Base-by-base conservation (phyloP, 2,888 invertebrate genomes). In the Cheilosia impressa region DNA sequence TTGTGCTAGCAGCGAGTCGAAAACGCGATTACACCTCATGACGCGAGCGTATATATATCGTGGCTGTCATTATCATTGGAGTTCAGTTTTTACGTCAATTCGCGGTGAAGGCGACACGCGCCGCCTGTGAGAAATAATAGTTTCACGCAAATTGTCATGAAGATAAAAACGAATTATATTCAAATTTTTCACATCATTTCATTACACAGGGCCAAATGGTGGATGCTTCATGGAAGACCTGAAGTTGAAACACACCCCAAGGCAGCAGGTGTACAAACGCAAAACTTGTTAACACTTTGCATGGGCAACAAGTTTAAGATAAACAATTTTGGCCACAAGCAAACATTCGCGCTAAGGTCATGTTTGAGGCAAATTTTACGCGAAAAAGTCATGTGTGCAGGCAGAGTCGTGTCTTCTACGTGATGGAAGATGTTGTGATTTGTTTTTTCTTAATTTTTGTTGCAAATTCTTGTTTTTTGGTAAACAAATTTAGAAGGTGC, bases 71-170 rank as follows among this genome's bases (percentile, higher is more conserved):
- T 45, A 55, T 47, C 22, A 34, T 34, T 31, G 10, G 53, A 72
- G 52, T 62, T 72, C 52, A 72, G 43, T 62, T 31, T 62, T 62
- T 24, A 41, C 53, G 72, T 10, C 62, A 72, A 53, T 31, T 72
- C 15, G 53, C 27, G 53, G 41, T 62, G 55, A 55, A 31, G 55
- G 55, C 31, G 31, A 55, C 27, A 55, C 27, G 53, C 53, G 55
- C 55, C 31, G n/a, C 17, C 17, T 27, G 7, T 72, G 38, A 17
- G 34, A 52, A 60, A 6, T 3, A 45, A 55, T 43, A 17, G 15
- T 41, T 53, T 68, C 17, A 57, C n/a, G 38, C 27, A 27, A 27
- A 62, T 41, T 53, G 52, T 47, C 47, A 47, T 38, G 38, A 38
- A 27, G 27, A 27, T 27, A 27, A 27, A 38, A 38, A 38, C 38